Conservation (phyloP, 2,888 invertebrate species). For the Cryptus viduatorius region DNA sequence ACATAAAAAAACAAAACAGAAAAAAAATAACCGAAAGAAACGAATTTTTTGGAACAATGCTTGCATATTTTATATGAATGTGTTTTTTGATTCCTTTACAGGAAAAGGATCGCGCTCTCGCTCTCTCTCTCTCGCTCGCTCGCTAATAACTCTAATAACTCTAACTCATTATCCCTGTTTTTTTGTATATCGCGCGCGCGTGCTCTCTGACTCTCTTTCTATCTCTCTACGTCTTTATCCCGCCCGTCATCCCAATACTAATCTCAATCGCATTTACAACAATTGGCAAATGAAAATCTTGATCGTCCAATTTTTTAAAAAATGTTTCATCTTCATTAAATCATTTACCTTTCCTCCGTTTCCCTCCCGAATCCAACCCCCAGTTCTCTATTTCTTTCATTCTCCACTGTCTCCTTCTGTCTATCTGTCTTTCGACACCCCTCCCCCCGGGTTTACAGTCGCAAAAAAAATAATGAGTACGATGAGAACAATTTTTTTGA, state of each 20-base stretch:
- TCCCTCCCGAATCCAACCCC: slow-evolving; percentile 2
- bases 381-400: slow-evolving; percentile 37
- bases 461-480: slow-evolving; percentile 61
- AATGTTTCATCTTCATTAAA: slow-evolving; percentile 45
- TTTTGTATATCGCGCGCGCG: slow-evolving; percentile 58
- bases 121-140: slow-evolving; percentile 75
- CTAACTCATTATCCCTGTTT: slow-evolving; percentile 51
- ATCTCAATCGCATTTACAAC: slow-evolving; percentile 5
- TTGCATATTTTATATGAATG: slow-evolving; percentile 85
- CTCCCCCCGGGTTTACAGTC: slow-evolving; percentile 59
- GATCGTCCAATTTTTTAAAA: slow-evolving; percentile 16
- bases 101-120: slow-evolving; percentile 84
- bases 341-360: background rate
- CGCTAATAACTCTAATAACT: slow-evolving; percentile 57
- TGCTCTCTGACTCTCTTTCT: slow-evolving; percentile 60
- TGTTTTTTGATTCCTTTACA: slow-evolving; percentile 85
- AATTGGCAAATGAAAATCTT: background rate
- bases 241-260: slow-evolving; percentile 43
- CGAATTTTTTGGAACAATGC: slow-evolving; percentile 86
- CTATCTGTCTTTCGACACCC: slow-evolving; percentile 59
- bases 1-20: slow-evolving; percentile 74
- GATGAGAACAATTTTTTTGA: slow-evolving; percentile 72
- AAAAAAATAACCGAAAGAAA: slow-evolving; percentile 67
- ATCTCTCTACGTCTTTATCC: slow-evolving; percentile 45
- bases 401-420: slow-evolving; percentile 57